Conservation (phyloP, 2,797 vertebrate species). For the Eurystomus glaucurus region DNA sequence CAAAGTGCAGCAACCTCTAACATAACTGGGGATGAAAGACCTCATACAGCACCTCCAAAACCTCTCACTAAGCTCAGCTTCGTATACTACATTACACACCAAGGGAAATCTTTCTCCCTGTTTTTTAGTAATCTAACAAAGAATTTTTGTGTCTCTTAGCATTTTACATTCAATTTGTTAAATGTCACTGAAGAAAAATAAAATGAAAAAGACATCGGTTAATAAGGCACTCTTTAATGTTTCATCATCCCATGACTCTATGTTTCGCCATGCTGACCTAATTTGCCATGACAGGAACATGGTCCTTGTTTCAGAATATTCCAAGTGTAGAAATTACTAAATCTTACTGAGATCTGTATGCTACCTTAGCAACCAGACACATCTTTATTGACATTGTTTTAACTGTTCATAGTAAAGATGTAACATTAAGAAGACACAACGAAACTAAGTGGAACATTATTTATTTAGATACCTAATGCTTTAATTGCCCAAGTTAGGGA, state of each 20-base stretch:
- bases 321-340: slow-evolving; percentile 66
- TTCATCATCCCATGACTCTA: slow-evolving; percentile 76
- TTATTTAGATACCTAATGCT: not conserved
- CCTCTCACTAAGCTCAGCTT: not conserved
- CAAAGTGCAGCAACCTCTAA: not conserved
- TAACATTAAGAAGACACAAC: not conserved
- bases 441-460: not conserved
- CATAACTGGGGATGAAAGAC: not conserved
- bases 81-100: not conserved
- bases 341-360: slow-evolving; percentile 45
- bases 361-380: slow-evolving; percentile 21
- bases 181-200: slow-evolving; percentile 80
- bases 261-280: slow-evolving; percentile 78
- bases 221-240: slow-evolving; percentile 77
- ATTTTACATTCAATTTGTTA: slow-evolving; percentile 81
- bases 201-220: slow-evolving; percentile 81
- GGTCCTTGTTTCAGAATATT: slow-evolving; percentile 77
- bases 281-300: slow-evolving; percentile 84
- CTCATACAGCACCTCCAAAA: slow-evolving; percentile 8
- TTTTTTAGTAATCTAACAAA: slow-evolving; percentile 43
- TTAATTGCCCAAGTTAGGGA: not conserved
- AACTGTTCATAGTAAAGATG: not conserved
- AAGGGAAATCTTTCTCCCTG: not conserved
- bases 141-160: slow-evolving; percentile 69
- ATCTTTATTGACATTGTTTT: slow-evolving; percentile 11